Evolutionary conservation across 30 jellyfish, hydroid and myxozoan species (phyloP), one percentile per base, ranked within the genome.

Genomic region (Hydractinia echinata): DNA sequence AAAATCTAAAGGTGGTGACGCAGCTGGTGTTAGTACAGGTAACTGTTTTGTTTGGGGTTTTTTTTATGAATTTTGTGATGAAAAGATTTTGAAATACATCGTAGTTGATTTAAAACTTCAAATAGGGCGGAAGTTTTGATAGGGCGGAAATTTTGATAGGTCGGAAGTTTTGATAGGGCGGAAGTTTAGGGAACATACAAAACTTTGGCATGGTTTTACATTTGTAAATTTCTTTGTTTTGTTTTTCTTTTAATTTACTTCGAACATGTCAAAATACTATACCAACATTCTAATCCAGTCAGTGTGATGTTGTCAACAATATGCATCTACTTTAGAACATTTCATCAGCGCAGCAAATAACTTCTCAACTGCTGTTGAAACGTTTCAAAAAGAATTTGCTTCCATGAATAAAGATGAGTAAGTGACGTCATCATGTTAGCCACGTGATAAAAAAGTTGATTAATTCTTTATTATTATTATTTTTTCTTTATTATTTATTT

Each of bases 281-380:
- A 30, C 44, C 44, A 30, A 30, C 2, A 30, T 30, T 30, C 44
- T 30, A 30, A 30, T 30, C 44, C 44, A 30, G 44, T 30, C 44
- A 30, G 44, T 30, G 44, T 30, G 44, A 2, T 30, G 44, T 30
- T 30, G 44, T 2, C 44, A 30, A 30, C 44, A 30, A 30, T 64
- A 0, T 64, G 10, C 74, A 64, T 6, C 2, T 64, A 44, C 39
- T 13, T 51, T 64, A 64, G 74, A 64, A 64, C 18, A 64, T 4
- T 64, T 64, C 4, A 64, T 64, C 10, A 64, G 74, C 16, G 74
- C 74, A n/a, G 74, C 74, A 7, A 64, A 64, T 51, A 64, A 64
- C 74, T 64, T 64, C 6, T 64, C 74, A 4, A 13, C 74, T 64
- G 19, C 74, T 64, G 74, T 64, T 44, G 39, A 13, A 6, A 7